Conservation (phyloP, 2,797 vertebrate species). For the Kryptolebias ocellatus region DNA sequence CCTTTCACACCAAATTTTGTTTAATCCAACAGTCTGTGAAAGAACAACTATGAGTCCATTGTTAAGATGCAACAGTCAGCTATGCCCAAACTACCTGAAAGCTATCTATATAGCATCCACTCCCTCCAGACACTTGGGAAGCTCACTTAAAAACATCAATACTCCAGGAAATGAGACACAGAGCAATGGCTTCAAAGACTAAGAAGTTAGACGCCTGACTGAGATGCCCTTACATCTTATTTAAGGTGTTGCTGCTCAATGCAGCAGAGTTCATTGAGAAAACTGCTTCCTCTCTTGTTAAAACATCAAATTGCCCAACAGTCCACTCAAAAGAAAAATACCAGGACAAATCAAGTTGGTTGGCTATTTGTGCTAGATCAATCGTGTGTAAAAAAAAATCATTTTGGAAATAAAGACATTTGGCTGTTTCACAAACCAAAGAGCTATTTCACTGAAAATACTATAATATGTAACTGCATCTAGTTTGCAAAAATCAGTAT, state of each 20-base stretch:
- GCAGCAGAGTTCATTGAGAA: slow-evolving; percentile 52
- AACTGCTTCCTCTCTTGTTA: slow-evolving; percentile 48
- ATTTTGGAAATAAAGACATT: neutral
- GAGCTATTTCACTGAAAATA: too few relatives aligned
- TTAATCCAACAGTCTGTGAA: slow-evolving; percentile 12
- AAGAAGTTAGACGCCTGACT: slow-evolving; percentile 64
- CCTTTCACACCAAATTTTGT: neutral
- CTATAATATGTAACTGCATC: too few relatives aligned
- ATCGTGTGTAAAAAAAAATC: neutral
- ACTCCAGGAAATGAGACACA: slow-evolving; percentile 78
- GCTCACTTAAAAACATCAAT: slow-evolving; percentile 79
- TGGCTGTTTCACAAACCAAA: neutral
- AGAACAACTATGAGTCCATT: slow-evolving; percentile 12
- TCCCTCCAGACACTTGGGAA: slow-evolving; percentile 60
- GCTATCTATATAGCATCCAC: slow-evolving; percentile 70
- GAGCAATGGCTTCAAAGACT: slow-evolving; percentile 69
- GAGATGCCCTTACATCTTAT: slow-evolving; percentile 71
- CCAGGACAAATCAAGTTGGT: neutral
- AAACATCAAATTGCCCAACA: slow-evolving; percentile 41
- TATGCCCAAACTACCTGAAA: slow-evolving; percentile 50
- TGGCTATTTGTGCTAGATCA: slow-evolving; percentile 13
- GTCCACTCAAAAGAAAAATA: slow-evolving; percentile 28
- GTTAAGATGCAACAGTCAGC: slow-evolving; percentile 35
- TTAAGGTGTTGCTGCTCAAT: slow-evolving; percentile 67
- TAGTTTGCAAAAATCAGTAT: too few relatives aligned